Evolutionary conservation across 2,888 invertebrate genomes (phyloP).

Genomic region (Metacarcinus magister): DNA sequence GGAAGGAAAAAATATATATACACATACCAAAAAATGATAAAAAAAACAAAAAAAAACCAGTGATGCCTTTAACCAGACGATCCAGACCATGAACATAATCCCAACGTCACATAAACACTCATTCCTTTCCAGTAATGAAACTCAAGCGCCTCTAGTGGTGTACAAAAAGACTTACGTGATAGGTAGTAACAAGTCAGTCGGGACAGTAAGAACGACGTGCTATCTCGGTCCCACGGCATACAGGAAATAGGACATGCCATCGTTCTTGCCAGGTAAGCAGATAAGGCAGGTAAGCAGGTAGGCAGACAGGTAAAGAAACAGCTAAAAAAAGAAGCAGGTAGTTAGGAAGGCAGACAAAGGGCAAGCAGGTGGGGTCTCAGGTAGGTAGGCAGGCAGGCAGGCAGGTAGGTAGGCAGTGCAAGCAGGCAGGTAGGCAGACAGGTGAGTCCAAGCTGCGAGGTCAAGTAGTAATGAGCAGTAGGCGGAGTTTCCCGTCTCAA

Average conservation of each 20-base stretch:
- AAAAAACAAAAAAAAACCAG: background rate
- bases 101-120: background rate
- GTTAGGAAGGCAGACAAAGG: background rate
- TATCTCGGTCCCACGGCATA: background rate
- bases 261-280: background rate
- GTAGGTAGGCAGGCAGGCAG: background rate
- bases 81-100: too few relatives aligned
- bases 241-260: background rate
- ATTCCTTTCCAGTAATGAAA: background rate
- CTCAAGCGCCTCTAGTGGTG: background rate
- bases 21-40: background rate
- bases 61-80: background rate
- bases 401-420: background rate
- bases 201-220: background rate
- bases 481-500: constrained; percentile 46
- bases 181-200: background rate
- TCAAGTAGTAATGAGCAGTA: constrained; percentile 37
- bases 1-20: background rate
- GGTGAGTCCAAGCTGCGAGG: background rate
- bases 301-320: background rate
- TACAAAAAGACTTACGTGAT: background rate
- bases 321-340: background rate
- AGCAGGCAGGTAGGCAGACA: background rate
- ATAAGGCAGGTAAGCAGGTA: background rate
- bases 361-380: background rate